Base-by-base conservation (phyloP, 2,888 invertebrate species). In the Dryadula phaetusa region DNA sequence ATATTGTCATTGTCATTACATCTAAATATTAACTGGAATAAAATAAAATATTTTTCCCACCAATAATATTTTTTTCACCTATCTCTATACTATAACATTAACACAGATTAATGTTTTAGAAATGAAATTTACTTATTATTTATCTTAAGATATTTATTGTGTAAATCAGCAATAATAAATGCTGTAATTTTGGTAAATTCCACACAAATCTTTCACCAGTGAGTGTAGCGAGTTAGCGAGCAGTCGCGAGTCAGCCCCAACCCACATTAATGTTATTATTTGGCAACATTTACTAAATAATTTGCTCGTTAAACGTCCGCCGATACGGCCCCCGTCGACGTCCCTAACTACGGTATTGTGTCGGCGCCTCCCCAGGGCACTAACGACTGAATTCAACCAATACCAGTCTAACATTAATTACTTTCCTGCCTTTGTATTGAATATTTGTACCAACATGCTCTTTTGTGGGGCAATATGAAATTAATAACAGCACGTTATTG, bases 271-370 rank as follows among this genome's bases (percentile, higher is more conserved):
- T 90, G 86, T 91, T 90, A 91, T 92, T 91, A 92, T 91, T 92
- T 92, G 90, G 86, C 89, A 90, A 91, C 92, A 91, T 92, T 92
- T 91, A 92, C 87, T 88, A 91, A 92, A 92, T 92, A 90, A 92
- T 91, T 90, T 86, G 87, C 87, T 92, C 88, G 92, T 91, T 92
- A 92, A 92, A 90, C 89, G 88, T 82, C 87, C 75, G 84, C 84
- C 83, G 87, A 88, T 89, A 84, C 81, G 81, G 80, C 78, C 85
- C 82, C 80, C 53, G 47, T 22, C 44, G 44, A 37, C 40, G 37
- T 74, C 83, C 82, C 87, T 91, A 91, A 91, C 90, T 90, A 90
- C 84, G 80, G 88, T 85, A 90, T 92, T 92, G 92, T 91, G 85
- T 79, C 75, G 60, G 77, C 77, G 76, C 81, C 82, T 83, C 87